Evolutionary conservation across 2,888 invertebrate genomes (phyloP).

Genomic region (Aleiodes testaceus): DNA sequence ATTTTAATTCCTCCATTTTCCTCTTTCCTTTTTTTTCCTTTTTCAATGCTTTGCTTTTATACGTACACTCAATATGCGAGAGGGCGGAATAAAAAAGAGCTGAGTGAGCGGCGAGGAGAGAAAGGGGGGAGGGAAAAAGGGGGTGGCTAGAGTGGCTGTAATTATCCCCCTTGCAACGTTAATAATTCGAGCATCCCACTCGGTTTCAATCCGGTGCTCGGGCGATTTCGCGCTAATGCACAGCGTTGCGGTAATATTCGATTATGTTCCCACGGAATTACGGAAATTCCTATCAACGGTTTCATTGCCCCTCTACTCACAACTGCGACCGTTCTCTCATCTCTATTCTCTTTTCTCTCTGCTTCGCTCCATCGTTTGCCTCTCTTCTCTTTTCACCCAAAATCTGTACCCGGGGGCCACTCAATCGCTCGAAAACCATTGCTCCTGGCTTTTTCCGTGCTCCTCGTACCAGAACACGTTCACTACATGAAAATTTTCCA

Average conservation of each 20-base stretch:
- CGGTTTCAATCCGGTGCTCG: slow-evolving; percentile 43
- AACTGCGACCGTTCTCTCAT: slow-evolving; percentile 5
- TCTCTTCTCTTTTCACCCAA: neutral
- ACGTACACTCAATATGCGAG: slow-evolving; percentile 6
- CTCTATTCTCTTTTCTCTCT: slow-evolving; percentile 25
- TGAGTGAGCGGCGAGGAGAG: neutral
- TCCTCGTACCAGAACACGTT: neutral
- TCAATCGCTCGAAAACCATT: slow-evolving; percentile 29
- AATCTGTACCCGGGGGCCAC: slow-evolving; percentile 24
- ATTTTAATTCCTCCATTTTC: too few relatives aligned
- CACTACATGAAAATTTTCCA: neutral
- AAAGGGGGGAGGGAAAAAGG: neutral
- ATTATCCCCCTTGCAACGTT: slow-evolving; percentile 43
- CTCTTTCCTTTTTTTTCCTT: neutral
- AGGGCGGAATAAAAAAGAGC: slow-evolving; percentile 19
- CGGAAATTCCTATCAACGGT: slow-evolving; percentile 46
- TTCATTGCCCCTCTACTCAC: slow-evolving; percentile 35
- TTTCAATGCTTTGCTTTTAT: slow-evolving; percentile 10
- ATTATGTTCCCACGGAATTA: slow-evolving; percentile 46
- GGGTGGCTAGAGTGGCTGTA: slow-evolving; percentile 33
- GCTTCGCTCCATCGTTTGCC: slow-evolving; percentile 14
- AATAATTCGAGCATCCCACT: slow-evolving; percentile 46
- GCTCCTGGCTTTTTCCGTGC: slow-evolving; percentile 9
- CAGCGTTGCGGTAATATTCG: slow-evolving; percentile 47
- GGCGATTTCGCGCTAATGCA: slow-evolving; percentile 46